Evolutionary conservation across 37 sponge, comb jelly and placozoan species (phyloP).

Genomic region (Diacarnus erythraeanus): DNA sequence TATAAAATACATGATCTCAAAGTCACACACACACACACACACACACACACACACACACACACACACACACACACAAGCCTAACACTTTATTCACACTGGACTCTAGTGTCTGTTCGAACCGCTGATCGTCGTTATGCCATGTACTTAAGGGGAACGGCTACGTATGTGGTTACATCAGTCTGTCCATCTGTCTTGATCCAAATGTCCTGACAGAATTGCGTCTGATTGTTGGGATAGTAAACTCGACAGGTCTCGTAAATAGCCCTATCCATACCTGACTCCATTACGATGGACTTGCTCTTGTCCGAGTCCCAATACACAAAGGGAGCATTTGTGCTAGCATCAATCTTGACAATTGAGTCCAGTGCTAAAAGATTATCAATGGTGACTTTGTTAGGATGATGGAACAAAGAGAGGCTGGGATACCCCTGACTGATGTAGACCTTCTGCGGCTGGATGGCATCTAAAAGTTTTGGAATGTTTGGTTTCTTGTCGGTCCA

Average conservation of each 20-base stretch:
- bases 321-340: background rate
- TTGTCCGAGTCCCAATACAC: conserved; percentile 18
- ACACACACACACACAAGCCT: background rate
- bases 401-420: conserved; percentile 13
- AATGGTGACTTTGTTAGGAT: conserved; percentile 10
- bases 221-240: background rate
- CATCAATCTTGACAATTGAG: conserved; percentile 6
- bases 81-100: too few species aligned
- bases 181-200: conserved; percentile 8
- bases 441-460: conserved; percentile 11
- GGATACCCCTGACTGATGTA: conserved; percentile 32
- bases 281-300: background rate
- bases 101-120: background rate
- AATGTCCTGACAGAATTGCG: conserved; percentile 32
- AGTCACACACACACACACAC: too few species aligned
- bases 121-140: background rate
- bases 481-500: conserved; percentile 32
- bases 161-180: background rate
- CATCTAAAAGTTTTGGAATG: background rate
- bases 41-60: too few species aligned
- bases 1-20: too few species aligned
- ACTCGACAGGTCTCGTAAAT: conserved; percentile 25
- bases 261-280: background rate
- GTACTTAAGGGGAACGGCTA: conserved; percentile 12
- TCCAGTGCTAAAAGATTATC: background rate